Base-by-base conservation (phyloP, 2,797 vertebrate species). In the Gymnothorax reevesii region DNA sequence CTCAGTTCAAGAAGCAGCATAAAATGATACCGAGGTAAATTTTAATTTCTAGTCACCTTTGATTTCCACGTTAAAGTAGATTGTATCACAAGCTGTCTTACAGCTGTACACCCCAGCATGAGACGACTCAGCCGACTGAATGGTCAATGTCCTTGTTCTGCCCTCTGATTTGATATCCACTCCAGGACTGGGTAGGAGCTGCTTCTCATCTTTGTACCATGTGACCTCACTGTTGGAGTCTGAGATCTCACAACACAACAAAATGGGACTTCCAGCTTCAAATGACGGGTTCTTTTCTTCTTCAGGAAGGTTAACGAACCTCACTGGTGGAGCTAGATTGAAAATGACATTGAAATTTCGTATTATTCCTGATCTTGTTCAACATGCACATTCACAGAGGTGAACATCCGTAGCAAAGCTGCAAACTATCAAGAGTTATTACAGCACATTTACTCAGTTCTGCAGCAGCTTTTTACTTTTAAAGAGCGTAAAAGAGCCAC, bases 191-290 rank as follows among this genome's bases (percentile, higher is more conserved):
- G 92, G 90, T 90, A 95, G 95, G 84, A 98, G 93, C 17, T 92
- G 93, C 88, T 90, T 89, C 12, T 96, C 97, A 0, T 98, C 96
- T 95, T 97, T 97, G 92, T 93, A 93, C 97, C 97, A 98, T 91
- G 54, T 90, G 90, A 97, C 96, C 0, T 93, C 93, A 1, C 95
- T 96, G 82, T 95, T 91, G 0, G 90, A 93, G 55, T 97, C 93
- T 88, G 97, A 98, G 89, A 98, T 95, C 90, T 98, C 96, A 89
- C 97, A 98, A 84, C 92, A 94, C 90, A 97, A 95, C 25, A 92
- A 93, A 93, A 97, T 94, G 0, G 95, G 95, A 85, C 95, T 93
- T 77, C 95, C 94, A 0, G 86, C 92, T 90, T 93, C 94, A 88
- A 89, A 83, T 86, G 90, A 90, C 87, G 88, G 89, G 79, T 88